Conservation (phyloP, 1,140 invertebrate genomes). For the Magallana angulata region DNA sequence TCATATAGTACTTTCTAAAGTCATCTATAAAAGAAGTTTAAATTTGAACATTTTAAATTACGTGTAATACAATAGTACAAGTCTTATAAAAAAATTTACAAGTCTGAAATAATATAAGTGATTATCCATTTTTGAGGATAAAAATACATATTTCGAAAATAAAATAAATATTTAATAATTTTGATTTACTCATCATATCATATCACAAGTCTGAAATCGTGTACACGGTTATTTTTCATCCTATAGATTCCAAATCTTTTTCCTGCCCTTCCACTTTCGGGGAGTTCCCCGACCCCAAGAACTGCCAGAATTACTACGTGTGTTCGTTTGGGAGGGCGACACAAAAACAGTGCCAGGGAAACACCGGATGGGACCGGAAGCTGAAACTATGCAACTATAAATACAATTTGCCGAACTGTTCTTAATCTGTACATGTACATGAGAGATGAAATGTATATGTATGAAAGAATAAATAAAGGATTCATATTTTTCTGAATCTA, state of each 20-base stretch:
- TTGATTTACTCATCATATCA: background rate
- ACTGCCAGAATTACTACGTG: background rate
- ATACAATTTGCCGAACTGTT: background rate
- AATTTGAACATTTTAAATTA: too few relatives aligned
- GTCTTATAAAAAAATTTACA: too few relatives aligned
- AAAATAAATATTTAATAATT: too few relatives aligned
- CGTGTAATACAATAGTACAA: too few relatives aligned
- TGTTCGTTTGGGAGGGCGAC: background rate
- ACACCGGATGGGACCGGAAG: slow-evolving; percentile 12
- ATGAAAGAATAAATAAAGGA: too few relatives aligned
- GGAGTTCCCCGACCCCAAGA: background rate
- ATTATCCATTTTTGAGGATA: too few relatives aligned
- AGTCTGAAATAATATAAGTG: too few relatives aligned
- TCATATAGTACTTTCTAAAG: background rate
- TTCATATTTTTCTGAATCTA: too few relatives aligned
- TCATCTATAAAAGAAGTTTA: too few relatives aligned
- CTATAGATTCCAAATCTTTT: background rate
- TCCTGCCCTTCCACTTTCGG: background rate
- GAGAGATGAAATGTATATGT: too few relatives aligned
- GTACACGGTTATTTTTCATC: background rate
- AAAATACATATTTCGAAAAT: too few relatives aligned
- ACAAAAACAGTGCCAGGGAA: background rate
- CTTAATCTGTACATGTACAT: background rate
- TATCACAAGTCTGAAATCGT: background rate
- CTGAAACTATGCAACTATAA: background rate